phyloP scores from a whole-genome alignment of 2,113 vertebrate species.

The Melanotaenia duboulayi region DNA sequence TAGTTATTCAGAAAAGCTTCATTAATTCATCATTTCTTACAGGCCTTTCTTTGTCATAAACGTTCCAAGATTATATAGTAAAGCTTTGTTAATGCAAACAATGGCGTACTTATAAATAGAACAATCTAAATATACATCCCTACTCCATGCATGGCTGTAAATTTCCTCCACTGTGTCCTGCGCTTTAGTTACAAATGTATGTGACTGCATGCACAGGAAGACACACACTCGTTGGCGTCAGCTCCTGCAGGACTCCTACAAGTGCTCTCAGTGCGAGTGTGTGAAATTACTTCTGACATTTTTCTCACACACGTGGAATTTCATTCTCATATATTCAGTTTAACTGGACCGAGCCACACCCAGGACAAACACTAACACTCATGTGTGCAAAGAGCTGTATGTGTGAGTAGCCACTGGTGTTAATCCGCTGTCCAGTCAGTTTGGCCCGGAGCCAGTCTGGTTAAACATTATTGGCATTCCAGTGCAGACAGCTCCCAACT shows the following conservation, averaged over 20 bases:
- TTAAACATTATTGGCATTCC: constrained; percentile 62
- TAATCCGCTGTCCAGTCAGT: constrained; percentile 50
- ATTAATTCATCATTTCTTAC: not conserved
- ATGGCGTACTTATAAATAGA: not conserved
- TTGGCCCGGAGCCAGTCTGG: constrained; percentile 61
- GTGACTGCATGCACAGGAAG: not conserved
- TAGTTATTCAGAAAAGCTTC: not conserved
- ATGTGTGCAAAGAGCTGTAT: not conserved
- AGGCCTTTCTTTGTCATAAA: not conserved
- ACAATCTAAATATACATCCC: not conserved
- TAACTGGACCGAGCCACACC: not conserved
- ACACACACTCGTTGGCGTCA: not conserved
- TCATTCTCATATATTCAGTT: not conserved
- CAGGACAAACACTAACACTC: not conserved
- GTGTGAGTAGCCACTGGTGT: constrained; percentile 31
- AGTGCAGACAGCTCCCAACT: not conserved
- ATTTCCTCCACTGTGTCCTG: not conserved
- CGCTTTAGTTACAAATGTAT: not conserved
- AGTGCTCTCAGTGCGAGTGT: not conserved
- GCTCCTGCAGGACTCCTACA: not conserved
- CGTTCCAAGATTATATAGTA: not conserved
- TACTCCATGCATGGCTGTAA: not conserved
- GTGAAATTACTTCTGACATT: not conserved
- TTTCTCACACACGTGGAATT: not conserved
- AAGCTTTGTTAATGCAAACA: not conserved